Evolutionary conservation across 2,888 invertebrate genomes (phyloP), one percentile per base, ranked within the genome.

Genomic region (Drosophila mimica): DNA sequence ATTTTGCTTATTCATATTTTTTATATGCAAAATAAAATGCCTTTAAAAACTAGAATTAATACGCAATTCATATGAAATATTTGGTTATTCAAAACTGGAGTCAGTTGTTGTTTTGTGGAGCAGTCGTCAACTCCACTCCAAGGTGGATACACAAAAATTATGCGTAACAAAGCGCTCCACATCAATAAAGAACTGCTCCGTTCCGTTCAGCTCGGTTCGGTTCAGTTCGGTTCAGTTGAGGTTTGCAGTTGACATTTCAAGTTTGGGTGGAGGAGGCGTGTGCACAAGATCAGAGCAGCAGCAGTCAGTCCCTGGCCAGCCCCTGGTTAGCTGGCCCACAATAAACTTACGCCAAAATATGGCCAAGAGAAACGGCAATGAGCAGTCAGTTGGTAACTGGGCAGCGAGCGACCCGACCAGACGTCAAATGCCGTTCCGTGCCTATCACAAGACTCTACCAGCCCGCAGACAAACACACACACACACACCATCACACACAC

Each of bases 331-430:
- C 48, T 73, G 75, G 70, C 65, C 74, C 48, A 84, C 79, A 77
- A 89, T 81, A 89, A 85, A 85, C 73, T 85, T 72, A 58, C 53
- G 73, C 83, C 79, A 82, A 82, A 88, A 85, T 87, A 89, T 85
- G 90, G 79, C 72, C 79, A 57, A 66, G 66, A 73, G 74, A 54
- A 89, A 79, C 75, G 90, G 77, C 88, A 85, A 88, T 89, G 88
- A 88, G 74, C 76, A 85, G 85, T 76, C 82, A 73, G 70, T 71
- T 63, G 82, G 70, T 53, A 68, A 70, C 75, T 68, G 71, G 75
- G 64, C 81, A 56, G 13, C 52, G 7, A 33, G 20, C 34, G 56
- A 60, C 64, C 46, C 46, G 74, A 70, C 49, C 75, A 81, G 82
- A 78, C 78, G 65, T 75, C 70, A 76, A 84, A 84, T 85, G 88